Base-by-base conservation (phyloP, 2,113 vertebrate species). In the Neotoma lepida region DNA sequence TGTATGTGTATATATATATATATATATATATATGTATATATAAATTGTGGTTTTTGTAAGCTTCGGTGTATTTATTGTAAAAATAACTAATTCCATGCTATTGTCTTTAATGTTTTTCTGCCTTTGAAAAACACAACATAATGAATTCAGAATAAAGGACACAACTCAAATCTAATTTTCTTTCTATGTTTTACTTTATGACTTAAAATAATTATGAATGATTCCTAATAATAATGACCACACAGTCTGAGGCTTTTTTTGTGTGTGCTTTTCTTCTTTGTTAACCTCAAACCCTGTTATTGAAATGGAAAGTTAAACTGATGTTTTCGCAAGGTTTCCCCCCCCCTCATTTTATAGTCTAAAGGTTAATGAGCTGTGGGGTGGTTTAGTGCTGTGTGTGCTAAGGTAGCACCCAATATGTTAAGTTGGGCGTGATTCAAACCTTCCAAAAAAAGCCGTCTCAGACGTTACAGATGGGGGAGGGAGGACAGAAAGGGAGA, bases 341-440 rank as follows among this genome's bases (percentile, higher is more conserved):
- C 51, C 54, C 56, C 14, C 46, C 94, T 94, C 7, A 20, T 96
- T 97, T 96, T 94, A 95, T 95, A 97, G 96, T 96, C 95, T 91
- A 96, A 97, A 96, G 96, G 97, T 97, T 98, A 97, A 97, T 97
- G 96, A 97, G 96, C 96, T 98, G 95, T 96, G 95, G 93, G 96
- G 95, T 96, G 94, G 95, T 96, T 97, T 96, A 96, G 95, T 88
- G 95, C 94, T 68, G 92, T 0, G 58, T 95, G 96, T 89, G 96
- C 95, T 97, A 97, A 97, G 91, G 96, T 97, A 96, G 97, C 97
- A 97, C 95, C 96, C 97, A 98, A 97, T 97, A 97, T 87, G 97
- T 97, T 97, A 98, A 95, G 96, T 97, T 97, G 96, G 96, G 97
- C 63, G 84, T 95, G 96, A 98, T 96, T 96, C 96, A 97, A 95